These are phyloP conservation scores for Paramisgurnus dabryanus DNA, from an alignment of 2,113 vertebrate genomes.

Conservation along the genomic window DNA sequence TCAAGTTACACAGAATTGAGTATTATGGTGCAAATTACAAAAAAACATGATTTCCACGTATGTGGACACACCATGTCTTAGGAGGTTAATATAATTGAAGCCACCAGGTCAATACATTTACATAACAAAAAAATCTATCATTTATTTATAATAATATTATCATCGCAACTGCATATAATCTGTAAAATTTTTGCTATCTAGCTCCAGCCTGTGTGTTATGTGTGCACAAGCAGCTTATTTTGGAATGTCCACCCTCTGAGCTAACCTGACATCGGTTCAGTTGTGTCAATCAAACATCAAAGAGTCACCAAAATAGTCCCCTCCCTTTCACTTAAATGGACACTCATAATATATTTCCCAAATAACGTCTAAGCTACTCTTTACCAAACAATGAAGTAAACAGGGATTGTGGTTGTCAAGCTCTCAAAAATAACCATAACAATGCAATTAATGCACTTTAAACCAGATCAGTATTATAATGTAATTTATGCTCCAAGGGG, in stretches of 20 bases:
- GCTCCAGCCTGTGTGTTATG: not conserved
- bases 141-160: too few species aligned
- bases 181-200: not conserved
- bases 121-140: too few species aligned
- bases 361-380: not conserved
- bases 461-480: not conserved
- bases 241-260: not conserved
- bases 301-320: not conserved
- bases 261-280: not conserved
- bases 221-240: not conserved
- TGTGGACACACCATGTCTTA: too few species aligned
- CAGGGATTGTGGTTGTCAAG: not conserved
- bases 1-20: too few species aligned
- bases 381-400: not conserved
- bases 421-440: too few species aligned
- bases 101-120: too few species aligned
- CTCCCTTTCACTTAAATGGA: not conserved
- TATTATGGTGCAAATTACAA: too few species aligned
- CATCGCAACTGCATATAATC: not conserved
- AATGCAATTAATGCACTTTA: too few species aligned
- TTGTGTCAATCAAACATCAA: constrained; percentile 9
- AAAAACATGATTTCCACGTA: too few species aligned
- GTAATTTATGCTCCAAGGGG: not conserved
- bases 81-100: too few species aligned
- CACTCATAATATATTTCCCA: not conserved